Percentiles rank a stretch among this genome's conserved stretches.
These are phyloP conservation scores for Procambarus clarkii DNA, from an alignment of 1,140 invertebrate genomes.

Conservation along the genomic window DNA sequence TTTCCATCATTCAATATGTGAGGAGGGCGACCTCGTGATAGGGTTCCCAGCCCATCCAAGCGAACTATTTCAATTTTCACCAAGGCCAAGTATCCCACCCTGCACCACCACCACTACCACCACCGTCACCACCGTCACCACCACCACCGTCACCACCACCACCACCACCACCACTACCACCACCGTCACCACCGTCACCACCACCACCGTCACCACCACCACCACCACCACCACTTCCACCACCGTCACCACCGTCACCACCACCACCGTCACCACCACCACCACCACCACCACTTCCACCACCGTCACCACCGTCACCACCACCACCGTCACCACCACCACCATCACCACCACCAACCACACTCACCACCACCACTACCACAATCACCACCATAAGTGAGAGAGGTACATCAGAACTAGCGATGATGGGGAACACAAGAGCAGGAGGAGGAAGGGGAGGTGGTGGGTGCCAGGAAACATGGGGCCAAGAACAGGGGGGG, in stretches of 20 bases:
- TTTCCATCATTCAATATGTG: slow-evolving; percentile 51
- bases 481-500: too few species aligned
- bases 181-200: background rate
- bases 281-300: too few species aligned
- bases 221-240: background rate
- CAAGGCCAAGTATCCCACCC: slow-evolving; percentile 4
- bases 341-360: background rate
- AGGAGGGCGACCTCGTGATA: slow-evolving; percentile 27
- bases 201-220: background rate
- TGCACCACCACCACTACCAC: background rate
- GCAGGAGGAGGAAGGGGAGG: too few species aligned
- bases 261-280: background rate
- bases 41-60: slow-evolving; percentile 21
- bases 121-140: too few species aligned
- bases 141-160: too few species aligned
- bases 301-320: too few species aligned
- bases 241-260: too few species aligned
- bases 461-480: too few species aligned
- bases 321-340: background rate
- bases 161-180: background rate
- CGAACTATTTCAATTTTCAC: slow-evolving; percentile 45
- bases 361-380: background rate
- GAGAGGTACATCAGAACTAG: too few species aligned
- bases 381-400: background rate
- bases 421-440: too few species aligned